Percentiles rank a stretch among this genome's conserved stretches.
Conservation (phyloP, 2,888 invertebrate species). For the Ectemnius cavifrons region DNA sequence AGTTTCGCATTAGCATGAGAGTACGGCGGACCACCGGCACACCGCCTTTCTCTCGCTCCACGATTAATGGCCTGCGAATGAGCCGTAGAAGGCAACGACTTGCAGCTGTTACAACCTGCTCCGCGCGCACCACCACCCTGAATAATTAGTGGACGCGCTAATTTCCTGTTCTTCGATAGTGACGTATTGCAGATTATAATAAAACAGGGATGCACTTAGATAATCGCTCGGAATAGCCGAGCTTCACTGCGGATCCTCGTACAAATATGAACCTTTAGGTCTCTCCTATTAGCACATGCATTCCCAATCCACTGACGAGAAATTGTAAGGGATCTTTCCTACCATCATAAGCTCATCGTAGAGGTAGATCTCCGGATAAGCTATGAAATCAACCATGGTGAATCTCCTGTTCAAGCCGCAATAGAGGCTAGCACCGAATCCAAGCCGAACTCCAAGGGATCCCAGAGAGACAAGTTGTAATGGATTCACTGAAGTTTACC, state of each 20-base stretch:
- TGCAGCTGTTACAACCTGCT: constrained; percentile 54
- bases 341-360: constrained; percentile 73
- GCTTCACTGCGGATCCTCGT: neutral
- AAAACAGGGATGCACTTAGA: constrained; percentile 27
- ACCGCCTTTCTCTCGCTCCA: constrained; percentile 17
- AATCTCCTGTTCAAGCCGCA: neutral
- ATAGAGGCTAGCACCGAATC: constrained; percentile 21
- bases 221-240: no score
- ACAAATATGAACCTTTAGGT: neutral
- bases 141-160: constrained; percentile 59
- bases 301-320: no score
- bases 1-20: constrained; percentile 56
- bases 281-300: no score
- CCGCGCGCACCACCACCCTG: constrained; percentile 39
- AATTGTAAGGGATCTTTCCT: constrained; percentile 25
- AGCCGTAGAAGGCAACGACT: constrained; percentile 61
- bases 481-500: constrained; percentile 16
- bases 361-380: constrained; percentile 73
- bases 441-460: constrained; percentile 15
- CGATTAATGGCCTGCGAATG: constrained; percentile 61
- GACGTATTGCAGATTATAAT: constrained; percentile 37
- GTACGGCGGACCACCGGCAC: constrained; percentile 36
- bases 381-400: constrained; percentile 74
- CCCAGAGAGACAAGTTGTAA: constrained; percentile 21
- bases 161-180: constrained; percentile 58